Conservation (phyloP, 2,888 invertebrate species). For the Brachylomia viminalis region DNA sequence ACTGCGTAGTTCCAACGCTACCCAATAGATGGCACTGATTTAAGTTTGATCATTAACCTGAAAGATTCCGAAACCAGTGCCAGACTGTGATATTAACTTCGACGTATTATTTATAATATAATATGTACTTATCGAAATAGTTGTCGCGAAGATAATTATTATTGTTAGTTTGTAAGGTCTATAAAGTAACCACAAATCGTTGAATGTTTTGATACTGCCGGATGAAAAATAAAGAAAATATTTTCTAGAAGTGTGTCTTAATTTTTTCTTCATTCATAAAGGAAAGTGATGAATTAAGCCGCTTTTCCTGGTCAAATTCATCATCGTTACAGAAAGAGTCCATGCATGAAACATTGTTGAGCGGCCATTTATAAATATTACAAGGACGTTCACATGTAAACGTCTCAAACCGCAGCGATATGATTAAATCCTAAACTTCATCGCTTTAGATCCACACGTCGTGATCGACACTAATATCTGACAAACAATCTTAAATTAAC, state of each 20-base stretch:
- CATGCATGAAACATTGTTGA: constrained; percentile 78
- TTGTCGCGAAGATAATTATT: constrained; percentile 52
- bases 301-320: constrained; percentile 78
- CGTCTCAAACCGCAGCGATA: constrained; percentile 12
- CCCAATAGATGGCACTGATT: constrained; percentile 75
- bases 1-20: constrained; percentile 57
- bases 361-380: constrained; percentile 69
- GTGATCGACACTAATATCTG: constrained; percentile 11
- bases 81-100: constrained; percentile 79
- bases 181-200: constrained; percentile 54
- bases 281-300: constrained; percentile 68
- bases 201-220: constrained; percentile 72
- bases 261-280: constrained; percentile 54
- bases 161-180: constrained; percentile 69
- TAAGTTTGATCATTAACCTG: constrained; percentile 35
- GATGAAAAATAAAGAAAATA: constrained; percentile 68
- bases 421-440: constrained; percentile 30
- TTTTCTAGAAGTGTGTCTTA: constrained; percentile 38
- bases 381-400: constrained; percentile 59
- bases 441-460: constrained; percentile 26
- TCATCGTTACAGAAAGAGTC: constrained; percentile 77
- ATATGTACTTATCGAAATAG: constrained; percentile 56
- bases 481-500: constrained; percentile 6
- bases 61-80: constrained; percentile 61
- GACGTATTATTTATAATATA: constrained; percentile 67